These are phyloP conservation scores for Embidobia sp. DNA, from an alignment of 2,888 invertebrate species.

Conservation along the genomic window DNA sequence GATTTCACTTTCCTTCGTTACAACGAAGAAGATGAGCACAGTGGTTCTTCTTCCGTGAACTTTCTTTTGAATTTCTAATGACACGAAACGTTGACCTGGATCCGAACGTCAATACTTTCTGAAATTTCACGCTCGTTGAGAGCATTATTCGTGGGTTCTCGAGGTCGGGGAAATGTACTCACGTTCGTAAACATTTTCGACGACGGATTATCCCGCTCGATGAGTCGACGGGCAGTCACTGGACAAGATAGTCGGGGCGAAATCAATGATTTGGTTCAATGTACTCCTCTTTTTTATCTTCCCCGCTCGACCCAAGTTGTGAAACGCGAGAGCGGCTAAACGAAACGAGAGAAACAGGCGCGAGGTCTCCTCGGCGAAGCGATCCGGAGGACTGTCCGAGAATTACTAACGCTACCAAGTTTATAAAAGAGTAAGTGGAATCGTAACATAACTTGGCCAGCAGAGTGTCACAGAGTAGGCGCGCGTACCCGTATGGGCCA, in stretches of 20 bases:
- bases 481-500: too few relatives aligned
- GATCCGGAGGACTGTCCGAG: not conserved
- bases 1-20: slow-evolving; percentile 39
- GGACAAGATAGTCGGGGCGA: too few relatives aligned
- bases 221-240: too few relatives aligned
- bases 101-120: slow-evolving; percentile 38
- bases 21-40: slow-evolving; percentile 10
- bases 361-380: not conserved
- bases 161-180: too few relatives aligned
- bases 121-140: slow-evolving; percentile 34
- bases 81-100: slow-evolving; percentile 50
- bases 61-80: slow-evolving; percentile 60
- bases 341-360: not conserved
- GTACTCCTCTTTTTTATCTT: not conserved
- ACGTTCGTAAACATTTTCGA: not conserved
- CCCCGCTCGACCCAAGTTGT: too few relatives aligned
- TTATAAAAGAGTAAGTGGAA: too few relatives aligned
- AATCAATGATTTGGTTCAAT: too few relatives aligned
- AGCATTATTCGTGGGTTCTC: too few relatives aligned
- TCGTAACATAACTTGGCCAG: too few relatives aligned
- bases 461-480: too few relatives aligned
- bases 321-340: not conserved
- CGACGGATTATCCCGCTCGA: too few relatives aligned
- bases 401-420: too few relatives aligned
- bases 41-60: slow-evolving; percentile 46